Evolutionary conservation across 2,113 vertebrate genomes (phyloP).

Genomic region (Ursus arctos): DNA sequence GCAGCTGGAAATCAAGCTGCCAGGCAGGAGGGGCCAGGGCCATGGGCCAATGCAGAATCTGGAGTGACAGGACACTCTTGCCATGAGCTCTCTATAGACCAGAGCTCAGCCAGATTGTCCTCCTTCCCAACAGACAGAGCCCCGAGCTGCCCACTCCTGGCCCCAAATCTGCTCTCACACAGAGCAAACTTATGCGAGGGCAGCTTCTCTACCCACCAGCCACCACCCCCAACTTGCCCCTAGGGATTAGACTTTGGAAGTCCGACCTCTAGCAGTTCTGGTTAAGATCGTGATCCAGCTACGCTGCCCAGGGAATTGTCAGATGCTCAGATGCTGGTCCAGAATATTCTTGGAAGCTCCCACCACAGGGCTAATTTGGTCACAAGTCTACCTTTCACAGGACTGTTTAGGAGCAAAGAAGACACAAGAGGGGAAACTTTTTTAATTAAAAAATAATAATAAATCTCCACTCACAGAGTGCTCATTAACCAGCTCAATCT

Average conservation of each 20-base stretch:
- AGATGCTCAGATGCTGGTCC: conserved; percentile 62
- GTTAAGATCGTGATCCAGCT: conserved; percentile 28
- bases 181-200: neutral
- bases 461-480: conserved; percentile 7
- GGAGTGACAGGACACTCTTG: neutral
- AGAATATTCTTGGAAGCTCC: conserved; percentile 60
- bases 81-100: neutral
- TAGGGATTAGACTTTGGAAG: neutral
- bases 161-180: neutral
- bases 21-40: neutral
- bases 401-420: conserved; percentile 53
- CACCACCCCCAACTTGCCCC: neutral
- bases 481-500: neutral
- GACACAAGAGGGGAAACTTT: neutral
- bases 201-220: neutral
- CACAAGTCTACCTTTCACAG: conserved; percentile 38
- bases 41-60: neutral
- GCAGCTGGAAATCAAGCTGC: neutral
- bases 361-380: conserved; percentile 8
- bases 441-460: conserved; percentile 31
- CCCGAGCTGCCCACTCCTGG: neutral
- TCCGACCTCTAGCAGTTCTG: conserved; percentile 34
- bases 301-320: conserved; percentile 17
- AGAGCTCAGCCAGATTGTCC: neutral
- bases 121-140: neutral